These are phyloP conservation scores for Perdita meconis DNA, from an alignment of 2,888 invertebrate species.

Conservation along the genomic window DNA sequence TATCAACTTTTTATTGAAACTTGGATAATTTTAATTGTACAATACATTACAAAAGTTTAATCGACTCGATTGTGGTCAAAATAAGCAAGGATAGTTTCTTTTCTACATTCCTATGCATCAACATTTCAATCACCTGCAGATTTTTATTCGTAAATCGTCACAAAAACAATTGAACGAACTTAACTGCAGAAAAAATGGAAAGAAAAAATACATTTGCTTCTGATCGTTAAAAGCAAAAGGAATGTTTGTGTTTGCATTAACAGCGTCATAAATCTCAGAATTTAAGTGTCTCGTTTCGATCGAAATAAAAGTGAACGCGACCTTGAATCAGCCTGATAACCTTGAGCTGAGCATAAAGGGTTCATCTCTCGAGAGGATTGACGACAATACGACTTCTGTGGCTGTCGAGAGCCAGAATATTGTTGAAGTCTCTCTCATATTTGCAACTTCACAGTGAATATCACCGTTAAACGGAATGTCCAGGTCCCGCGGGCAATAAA, in stretches of 20 bases:
- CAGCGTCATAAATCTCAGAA: neutral
- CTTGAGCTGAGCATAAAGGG: neutral
- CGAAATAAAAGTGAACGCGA: conserved; percentile 14
- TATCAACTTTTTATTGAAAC: too few relatives aligned
- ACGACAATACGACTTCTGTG: neutral
- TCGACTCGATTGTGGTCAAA: too few relatives aligned
- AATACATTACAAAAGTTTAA: too few relatives aligned
- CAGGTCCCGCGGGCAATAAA: conserved; percentile 19
- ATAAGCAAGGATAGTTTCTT: too few relatives aligned
- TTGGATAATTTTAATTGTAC: too few relatives aligned
- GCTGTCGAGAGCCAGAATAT: conserved; percentile 47
- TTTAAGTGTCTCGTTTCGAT: neutral
- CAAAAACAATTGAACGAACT: too few relatives aligned
- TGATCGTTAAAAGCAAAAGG: too few relatives aligned
- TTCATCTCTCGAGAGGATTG: neutral
- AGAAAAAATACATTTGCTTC: too few relatives aligned
- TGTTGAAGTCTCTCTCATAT: conserved; percentile 57
- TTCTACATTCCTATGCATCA: too few relatives aligned
- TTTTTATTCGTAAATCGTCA: too few relatives aligned
- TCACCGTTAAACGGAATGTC: conserved; percentile 74
- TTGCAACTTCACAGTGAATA: conserved; percentile 63
- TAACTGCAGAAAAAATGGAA: too few relatives aligned
- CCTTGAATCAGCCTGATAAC: conserved; percentile 1
- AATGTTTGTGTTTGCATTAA: neutral
- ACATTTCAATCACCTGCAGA: too few relatives aligned